phyloP scores from a whole-genome alignment of 1,140 invertebrate species.

The Aphelinus atriplicis region DNA sequence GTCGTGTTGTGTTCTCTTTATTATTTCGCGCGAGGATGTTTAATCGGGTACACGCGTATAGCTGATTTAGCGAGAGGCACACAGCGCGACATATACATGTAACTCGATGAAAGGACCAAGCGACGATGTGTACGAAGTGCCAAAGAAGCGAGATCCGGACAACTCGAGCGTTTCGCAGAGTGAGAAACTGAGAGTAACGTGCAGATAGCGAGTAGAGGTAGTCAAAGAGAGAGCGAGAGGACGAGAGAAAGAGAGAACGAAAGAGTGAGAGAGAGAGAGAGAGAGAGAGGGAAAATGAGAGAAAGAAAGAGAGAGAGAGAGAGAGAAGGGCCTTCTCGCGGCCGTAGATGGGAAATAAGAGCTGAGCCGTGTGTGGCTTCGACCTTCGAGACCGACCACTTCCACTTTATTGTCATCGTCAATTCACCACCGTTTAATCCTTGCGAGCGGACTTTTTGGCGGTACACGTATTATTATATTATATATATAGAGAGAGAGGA shows the following conservation, averaged over 20 bases:
- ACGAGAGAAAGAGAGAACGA: too few relatives aligned
- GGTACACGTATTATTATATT: not conserved
- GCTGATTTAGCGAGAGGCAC: too few relatives aligned
- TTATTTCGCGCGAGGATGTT: not conserved
- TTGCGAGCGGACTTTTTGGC: not conserved
- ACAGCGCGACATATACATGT: too few relatives aligned
- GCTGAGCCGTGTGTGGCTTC: slow-evolving; percentile 12
- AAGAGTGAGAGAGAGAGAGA: too few relatives aligned
- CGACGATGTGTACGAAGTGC: slow-evolving; percentile 29
- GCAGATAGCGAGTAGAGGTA: too few relatives aligned
- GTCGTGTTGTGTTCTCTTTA: not conserved
- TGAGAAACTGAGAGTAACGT: too few relatives aligned
- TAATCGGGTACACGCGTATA: too few relatives aligned
- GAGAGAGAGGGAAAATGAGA: too few relatives aligned
- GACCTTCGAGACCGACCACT: slow-evolving; percentile 14
- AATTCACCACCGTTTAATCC: slow-evolving; percentile 4
- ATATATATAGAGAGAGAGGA: not conserved
- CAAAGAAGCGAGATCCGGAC: slow-evolving; percentile 1
- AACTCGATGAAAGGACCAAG: slow-evolving; percentile 18
- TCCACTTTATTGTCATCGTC: slow-evolving; percentile 25
- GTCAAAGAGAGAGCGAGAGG: too few relatives aligned
- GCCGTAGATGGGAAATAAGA: too few relatives aligned
- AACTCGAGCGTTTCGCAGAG: too few relatives aligned
- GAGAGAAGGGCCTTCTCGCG: not conserved
- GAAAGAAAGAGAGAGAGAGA: not conserved